Base-by-base conservation (phyloP, 1,140 invertebrate genomes). In the Wasmannia auropunctata region DNA sequence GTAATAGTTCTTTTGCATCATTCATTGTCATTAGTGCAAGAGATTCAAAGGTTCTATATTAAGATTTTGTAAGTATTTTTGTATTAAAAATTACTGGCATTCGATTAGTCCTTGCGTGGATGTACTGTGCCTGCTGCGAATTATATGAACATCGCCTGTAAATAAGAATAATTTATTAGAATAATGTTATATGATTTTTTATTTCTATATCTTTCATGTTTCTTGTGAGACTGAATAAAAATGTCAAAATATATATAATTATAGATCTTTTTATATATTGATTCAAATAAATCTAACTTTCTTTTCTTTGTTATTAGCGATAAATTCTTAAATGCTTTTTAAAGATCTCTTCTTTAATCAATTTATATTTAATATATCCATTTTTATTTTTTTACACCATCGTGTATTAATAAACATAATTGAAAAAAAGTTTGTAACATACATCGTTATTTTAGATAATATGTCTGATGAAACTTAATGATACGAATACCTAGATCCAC, bases 401-500 rank as follows among this genome's bases (percentile, higher is more conserved):
- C 14, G 31, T 49, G 8, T n/a, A 34, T 4, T 16, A 3, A 51
- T 54, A 14, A 37, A 22, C 6, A 56, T 10, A 76, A 76, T 76
- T 40, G 4, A 37, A 11, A 60, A 72, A 31, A 11, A 19, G 25
- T 76, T 25, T 40, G 7, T 51, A 31, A 19, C 19, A 43, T 28
- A 28, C 16, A 31, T 58, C 2, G 37, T 49, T 77, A 63, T 43
- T 40, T 65, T 46, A 14, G 11, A 65, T 79, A 67, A 43, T 65
- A 8, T 4, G 4, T 75, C 1, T 34, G 72, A 56, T 70, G 8
- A 63, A 40, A 46, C 8, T 63, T n/a, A 11, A 65, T 16, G 5
- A 49, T 62, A 6, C 4, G 6, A 43, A 83, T 83, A 84, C 80
- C 80, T 84, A 49, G 8, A 37, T 43, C n/a, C 5, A 11, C 28